Evolutionary conservation across 2,888 invertebrate genomes (phyloP).

Genomic region (Sphecodes monilicornis): DNA sequence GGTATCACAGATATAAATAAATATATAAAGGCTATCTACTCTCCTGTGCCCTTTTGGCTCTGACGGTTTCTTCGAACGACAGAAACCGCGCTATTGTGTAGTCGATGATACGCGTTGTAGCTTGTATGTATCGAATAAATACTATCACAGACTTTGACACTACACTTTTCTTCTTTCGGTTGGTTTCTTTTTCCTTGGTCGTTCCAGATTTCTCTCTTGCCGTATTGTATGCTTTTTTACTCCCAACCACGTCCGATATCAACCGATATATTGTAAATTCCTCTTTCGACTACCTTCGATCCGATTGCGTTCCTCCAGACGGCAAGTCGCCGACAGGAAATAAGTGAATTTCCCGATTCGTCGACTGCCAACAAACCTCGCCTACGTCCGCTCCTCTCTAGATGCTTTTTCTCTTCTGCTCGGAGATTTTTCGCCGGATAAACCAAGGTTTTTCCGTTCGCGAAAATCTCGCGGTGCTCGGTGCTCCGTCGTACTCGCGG

Average conservation of each 20-base stretch:
- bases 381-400: constrained; percentile 29
- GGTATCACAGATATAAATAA: constrained; percentile 84
- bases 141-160: constrained; percentile 83
- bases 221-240: not conserved
- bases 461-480: constrained; percentile 71
- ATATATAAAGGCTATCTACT: constrained; percentile 82
- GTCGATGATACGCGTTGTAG: constrained; percentile 63
- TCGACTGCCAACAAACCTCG: constrained; percentile 35
- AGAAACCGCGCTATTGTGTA: constrained; percentile 41
- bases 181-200: constrained; percentile 19
- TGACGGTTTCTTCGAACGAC: constrained; percentile 31
- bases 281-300: constrained; percentile 7
- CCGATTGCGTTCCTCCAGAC: constrained; percentile 17
- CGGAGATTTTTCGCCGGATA: constrained; percentile 64
- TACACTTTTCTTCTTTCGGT: constrained; percentile 62
- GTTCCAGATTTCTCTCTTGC: constrained; percentile 17
- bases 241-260: not conserved
- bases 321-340: constrained; percentile 23
- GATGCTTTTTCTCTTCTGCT: constrained; percentile 40
- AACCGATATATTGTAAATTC: not conserved
- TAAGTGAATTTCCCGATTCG: constrained; percentile 40
- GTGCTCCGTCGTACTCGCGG: constrained; percentile 77
- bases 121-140: constrained; percentile 80
- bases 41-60: constrained; percentile 38
- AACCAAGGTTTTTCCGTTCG: constrained; percentile 55